Evolutionary conservation across 2,888 invertebrate species (phyloP), one percentile per base, ranked within the genome.

Genomic region (Buathra laborator): DNA sequence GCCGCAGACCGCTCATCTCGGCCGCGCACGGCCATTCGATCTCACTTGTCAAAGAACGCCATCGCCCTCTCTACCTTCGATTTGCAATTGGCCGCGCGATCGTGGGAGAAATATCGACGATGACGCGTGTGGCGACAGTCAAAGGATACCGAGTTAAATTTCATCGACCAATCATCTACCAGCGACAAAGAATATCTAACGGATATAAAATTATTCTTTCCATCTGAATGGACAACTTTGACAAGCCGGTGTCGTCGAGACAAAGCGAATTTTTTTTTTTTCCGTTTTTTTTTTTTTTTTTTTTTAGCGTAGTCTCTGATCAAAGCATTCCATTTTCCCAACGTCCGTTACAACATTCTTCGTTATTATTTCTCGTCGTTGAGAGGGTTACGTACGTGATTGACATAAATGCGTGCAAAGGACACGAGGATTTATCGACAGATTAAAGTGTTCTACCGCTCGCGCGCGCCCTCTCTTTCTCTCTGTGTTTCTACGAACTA

Each of bases 1-100:
- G 56, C 56, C 56, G 56, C 56, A 56, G 56, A 56, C 56, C 56
- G 56, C 24, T 56, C 56, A 56, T 56, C 56, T 56, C 56, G 56
- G 56, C 56, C 53, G 53, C 19, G 56, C 10, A 16, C 56, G 10
- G 19, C 4, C 56, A 24, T 16, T 24, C 56, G 56, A 56, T 24
- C 56, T 56, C 56, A 9, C 37, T 56, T 19, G 56, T 56, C 56
- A 56, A 56, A 56, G 56, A 56, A 56, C 56, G 24, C 24, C 24
- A 56, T 19, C 56, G 56, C 19, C 19, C 19, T 53, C 53, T 56
- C 56, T 56, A 24, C 56, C 56, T 19, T 12, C 56, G 56, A 56
- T 56, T 56, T 16, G 56, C 56, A 24, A 56, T 56, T 24, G 37
- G 37, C 37, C 37, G 9, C 37, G 56, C 56, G 19, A 56, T 56